These are phyloP conservation scores for Ciona savignyi DNA, from an alignment of 23 tunicate species.

Conservation along the genomic window DNA sequence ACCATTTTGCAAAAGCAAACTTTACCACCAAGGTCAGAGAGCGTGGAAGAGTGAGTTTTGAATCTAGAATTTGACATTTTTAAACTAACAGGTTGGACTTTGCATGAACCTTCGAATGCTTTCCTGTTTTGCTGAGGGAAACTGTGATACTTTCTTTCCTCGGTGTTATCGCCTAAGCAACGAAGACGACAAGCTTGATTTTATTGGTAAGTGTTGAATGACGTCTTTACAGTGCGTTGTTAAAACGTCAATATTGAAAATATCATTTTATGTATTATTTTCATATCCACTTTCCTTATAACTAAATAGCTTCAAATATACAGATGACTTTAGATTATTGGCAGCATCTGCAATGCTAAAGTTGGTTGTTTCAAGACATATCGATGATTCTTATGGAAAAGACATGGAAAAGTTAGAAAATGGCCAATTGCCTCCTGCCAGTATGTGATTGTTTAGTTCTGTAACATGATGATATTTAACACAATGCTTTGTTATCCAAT, in stretches of 20 bases:
- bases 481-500: neutral
- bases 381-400: slow-evolving; percentile 33
- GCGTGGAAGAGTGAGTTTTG: neutral
- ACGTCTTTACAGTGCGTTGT: too few species aligned
- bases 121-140: slow-evolving; percentile 52
- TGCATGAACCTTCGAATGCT: slow-evolving; percentile 84
- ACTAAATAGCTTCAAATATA: too few species aligned
- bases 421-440: slow-evolving; percentile 57
- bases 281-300: too few species aligned
- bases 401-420: slow-evolving; percentile 37
- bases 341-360: slow-evolving; percentile 69
- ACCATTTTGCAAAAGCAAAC: slow-evolving; percentile 93
- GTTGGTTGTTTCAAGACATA: slow-evolving; percentile 42
- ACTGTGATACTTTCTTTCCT: slow-evolving; percentile 76
- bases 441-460: slow-evolving; percentile 9
- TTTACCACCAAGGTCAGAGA: slow-evolving; percentile 80
- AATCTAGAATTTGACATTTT: neutral
- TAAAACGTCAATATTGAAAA: too few species aligned
- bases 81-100: slow-evolving; percentile 51
- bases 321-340: slow-evolving; percentile 75
- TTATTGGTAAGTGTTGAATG: slow-evolving; percentile 62
- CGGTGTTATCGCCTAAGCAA: slow-evolving; percentile 83
- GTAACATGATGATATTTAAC: neutral
- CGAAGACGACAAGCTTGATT: slow-evolving; percentile 87
- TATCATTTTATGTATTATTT: too few species aligned